Conservation (phyloP, 2,888 invertebrate species). For the Lamproptera curius region DNA sequence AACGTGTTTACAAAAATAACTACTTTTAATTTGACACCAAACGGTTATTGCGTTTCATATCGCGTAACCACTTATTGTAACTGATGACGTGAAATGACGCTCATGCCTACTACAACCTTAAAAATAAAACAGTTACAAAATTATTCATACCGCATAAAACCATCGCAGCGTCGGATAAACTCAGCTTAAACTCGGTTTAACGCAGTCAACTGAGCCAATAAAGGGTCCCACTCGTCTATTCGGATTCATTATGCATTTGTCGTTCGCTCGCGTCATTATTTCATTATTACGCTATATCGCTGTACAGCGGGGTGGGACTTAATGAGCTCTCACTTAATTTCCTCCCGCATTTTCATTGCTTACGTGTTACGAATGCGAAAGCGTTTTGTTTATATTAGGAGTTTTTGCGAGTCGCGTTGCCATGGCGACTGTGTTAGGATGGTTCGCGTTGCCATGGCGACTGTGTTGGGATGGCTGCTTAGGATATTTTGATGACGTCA, state of each 20-base stretch:
- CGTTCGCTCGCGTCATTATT: slow-evolving; percentile 48
- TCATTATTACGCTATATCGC: slow-evolving; percentile 22
- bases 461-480: too few relatives aligned
- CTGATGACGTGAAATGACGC: too few relatives aligned
- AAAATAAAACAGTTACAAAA: too few relatives aligned
- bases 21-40: too few relatives aligned
- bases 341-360: slow-evolving; percentile 28
- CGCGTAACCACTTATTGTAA: too few relatives aligned
- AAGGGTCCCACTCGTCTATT: slow-evolving; percentile 35
- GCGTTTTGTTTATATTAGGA: neutral
- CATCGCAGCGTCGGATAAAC: slow-evolving; percentile 37
- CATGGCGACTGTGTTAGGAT: neutral
- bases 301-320: slow-evolving; percentile 25
- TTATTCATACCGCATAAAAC: slow-evolving; percentile 28
- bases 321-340: slow-evolving; percentile 43
- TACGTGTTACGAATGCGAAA: slow-evolving; percentile 15
- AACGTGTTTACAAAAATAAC: too few relatives aligned
- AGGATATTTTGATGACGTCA: too few relatives aligned
- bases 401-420: neutral
- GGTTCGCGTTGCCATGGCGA: too few relatives aligned
- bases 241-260: slow-evolving; percentile 65
- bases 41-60: too few relatives aligned
- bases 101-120: too few relatives aligned
- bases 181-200: slow-evolving; percentile 52
- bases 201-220: slow-evolving; percentile 53